Percentiles rank a stretch among this genome's conserved stretches.
These are phyloP conservation scores for Forficula auricularia DNA, from an alignment of 1,140 invertebrate species.

Conservation along the genomic window DNA sequence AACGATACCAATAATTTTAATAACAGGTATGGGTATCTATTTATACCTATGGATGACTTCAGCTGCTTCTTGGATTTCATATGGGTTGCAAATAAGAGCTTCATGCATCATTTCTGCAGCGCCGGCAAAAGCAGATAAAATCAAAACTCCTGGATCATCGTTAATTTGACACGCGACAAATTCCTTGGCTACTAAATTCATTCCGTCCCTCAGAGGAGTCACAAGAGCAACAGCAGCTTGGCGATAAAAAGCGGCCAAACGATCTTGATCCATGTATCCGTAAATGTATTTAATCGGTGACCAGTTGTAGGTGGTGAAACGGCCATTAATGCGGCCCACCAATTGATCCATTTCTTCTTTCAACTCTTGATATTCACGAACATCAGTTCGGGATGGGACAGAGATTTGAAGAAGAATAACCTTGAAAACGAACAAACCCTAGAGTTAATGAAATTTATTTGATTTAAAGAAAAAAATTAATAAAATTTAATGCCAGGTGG, in stretches of 20 bases:
- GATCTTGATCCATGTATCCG: conserved; percentile 69
- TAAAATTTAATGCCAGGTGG: too few relatives aligned
- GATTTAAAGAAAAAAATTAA: too few relatives aligned
- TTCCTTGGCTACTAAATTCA: conserved; percentile 88
- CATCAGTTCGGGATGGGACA: conserved; percentile 74
- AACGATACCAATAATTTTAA: too few relatives aligned
- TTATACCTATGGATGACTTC: conserved; percentile 60
- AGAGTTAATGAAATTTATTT: too few relatives aligned
- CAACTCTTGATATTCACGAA: conserved; percentile 76
- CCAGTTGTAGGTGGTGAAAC: conserved; percentile 77
- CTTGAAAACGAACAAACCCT: too few relatives aligned
- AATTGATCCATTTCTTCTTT: conserved; percentile 82
- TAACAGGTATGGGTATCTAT: neutral
- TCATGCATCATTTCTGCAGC: conserved; percentile 84
- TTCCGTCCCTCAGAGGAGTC: conserved; percentile 68
- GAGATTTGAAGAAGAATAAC: conserved; percentile 65
- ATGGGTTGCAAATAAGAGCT: conserved; percentile 74
- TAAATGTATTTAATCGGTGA: conserved; percentile 82
- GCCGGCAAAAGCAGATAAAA: conserved; percentile 78
- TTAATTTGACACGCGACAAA: conserved; percentile 85
- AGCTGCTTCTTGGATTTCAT: conserved; percentile 71
- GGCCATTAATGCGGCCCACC: conserved; percentile 70
- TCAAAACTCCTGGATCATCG: conserved; percentile 65
- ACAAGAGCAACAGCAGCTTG: conserved; percentile 72
- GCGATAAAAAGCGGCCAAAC: conserved; percentile 67